A percentile compares a stretch with the other conserved stretches of the same genome.
Conservation (phyloP, 2,797 vertebrate species). For the Acrossocheilus fasciatus region DNA sequence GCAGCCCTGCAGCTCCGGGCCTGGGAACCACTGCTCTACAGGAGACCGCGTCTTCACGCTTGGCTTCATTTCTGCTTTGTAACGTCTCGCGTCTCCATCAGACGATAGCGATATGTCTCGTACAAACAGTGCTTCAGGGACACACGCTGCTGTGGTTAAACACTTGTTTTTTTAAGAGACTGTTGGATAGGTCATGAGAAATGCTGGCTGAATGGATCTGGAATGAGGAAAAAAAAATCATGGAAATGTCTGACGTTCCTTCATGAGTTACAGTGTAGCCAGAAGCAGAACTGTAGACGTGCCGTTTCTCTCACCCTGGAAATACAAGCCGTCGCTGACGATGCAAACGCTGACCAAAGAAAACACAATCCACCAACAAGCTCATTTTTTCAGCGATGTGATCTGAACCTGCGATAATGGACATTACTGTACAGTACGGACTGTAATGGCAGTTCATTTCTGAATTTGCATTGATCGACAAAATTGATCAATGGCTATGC, state of each 20-base stretch:
- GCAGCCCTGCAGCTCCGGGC: not conserved
- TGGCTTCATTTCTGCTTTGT: conserved; percentile 31
- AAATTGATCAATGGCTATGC: not conserved
- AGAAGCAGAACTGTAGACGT: not conserved
- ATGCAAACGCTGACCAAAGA: conserved; percentile 14
- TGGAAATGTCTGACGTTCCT: not conserved
- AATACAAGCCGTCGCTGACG: conserved; percentile 11
- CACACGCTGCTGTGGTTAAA: not conserved
- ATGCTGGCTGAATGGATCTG: not conserved
- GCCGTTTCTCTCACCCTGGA: not conserved
- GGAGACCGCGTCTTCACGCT: not conserved
- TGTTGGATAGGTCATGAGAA: conserved; percentile 21
- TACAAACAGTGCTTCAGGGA: conserved; percentile 22
- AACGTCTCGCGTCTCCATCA: conserved; percentile 33
- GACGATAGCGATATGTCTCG: conserved; percentile 3
- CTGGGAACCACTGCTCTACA: conserved; percentile 6
- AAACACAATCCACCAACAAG: not conserved
- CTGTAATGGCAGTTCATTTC: not conserved
- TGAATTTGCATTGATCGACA: conserved; percentile 10
- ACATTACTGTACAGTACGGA: not conserved
- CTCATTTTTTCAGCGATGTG: not conserved
- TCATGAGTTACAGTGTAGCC: not conserved
- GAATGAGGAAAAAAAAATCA: not conserved
- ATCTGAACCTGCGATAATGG: not conserved
- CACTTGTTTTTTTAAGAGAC: not conserved